Percentiles rank a stretch among this genome's conserved stretches.
Conservation (phyloP, 1,140 invertebrate species). For the Brachionus rotundiformis region DNA sequence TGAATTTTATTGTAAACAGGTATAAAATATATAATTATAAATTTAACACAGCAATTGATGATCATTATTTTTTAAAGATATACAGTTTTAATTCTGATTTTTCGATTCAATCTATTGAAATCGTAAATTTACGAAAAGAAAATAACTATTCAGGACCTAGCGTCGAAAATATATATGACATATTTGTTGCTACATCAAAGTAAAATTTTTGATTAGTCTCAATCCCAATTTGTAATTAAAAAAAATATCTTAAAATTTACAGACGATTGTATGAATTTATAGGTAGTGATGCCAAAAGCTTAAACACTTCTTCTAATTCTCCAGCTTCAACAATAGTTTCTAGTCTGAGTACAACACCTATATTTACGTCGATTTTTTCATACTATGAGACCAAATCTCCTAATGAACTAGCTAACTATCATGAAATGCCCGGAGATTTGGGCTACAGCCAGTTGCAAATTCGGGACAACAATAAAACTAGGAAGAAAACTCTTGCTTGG, state of each 20-base stretch:
- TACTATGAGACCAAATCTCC: constrained; percentile 36
- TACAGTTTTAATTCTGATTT: constrained; percentile 66
- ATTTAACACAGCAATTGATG: too few species aligned
- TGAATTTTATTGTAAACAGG: constrained; percentile 84
- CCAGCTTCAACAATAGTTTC: constrained; percentile 25
- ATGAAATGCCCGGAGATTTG: constrained; percentile 75
- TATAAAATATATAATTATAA: constrained; percentile 60
- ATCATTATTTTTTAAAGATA: too few species aligned
- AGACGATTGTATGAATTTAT: constrained; percentile 49
- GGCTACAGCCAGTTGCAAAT: constrained; percentile 77
- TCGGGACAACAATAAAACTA: constrained; percentile 73
- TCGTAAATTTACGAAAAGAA: constrained; percentile 57
- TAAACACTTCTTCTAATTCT: neutral
- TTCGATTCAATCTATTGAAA: constrained; percentile 82
- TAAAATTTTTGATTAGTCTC: too few species aligned
- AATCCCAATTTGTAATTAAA: too few species aligned
- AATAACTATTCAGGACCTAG: constrained; percentile 69
- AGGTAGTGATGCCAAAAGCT: constrained; percentile 44
- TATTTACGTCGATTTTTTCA: constrained; percentile 46
- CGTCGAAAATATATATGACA: constrained; percentile 69
- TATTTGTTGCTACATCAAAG: constrained; percentile 79
- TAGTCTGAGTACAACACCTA: constrained; percentile 2
- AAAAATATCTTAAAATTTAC: neutral
- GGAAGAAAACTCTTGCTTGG: constrained; percentile 80
- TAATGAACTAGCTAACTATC: constrained; percentile 67